phyloP scores from a whole-genome alignment of 2,113 vertebrate genomes.

The Oncorhynchus tshawytscha region DNA sequence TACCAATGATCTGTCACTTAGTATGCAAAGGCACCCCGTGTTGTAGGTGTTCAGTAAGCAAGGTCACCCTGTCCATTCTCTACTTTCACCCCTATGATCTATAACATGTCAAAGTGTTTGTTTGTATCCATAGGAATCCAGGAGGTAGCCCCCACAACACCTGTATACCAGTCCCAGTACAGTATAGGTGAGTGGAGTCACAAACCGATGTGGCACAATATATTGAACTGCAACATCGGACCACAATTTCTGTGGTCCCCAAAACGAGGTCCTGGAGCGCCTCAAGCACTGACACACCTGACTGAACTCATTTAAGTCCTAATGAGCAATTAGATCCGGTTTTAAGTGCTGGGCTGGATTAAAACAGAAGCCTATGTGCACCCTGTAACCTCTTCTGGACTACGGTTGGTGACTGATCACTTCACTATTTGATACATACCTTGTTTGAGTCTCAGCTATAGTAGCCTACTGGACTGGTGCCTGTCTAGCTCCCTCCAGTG shows the following conservation, averaged over 20 bases:
- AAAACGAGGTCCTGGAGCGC: no score
- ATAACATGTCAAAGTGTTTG: not conserved
- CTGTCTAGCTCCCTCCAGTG: slow-evolving; percentile 59
- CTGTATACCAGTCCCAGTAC: slow-evolving; percentile 74
- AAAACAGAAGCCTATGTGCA: no score
- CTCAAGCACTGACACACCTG: no score
- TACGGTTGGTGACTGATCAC: no score
- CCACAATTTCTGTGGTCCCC: not conserved
- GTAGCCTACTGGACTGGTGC: not conserved
- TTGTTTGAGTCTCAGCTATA: no score
- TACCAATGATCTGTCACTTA: slow-evolving; percentile 36
- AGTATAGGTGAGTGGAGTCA: slow-evolving; percentile 66
- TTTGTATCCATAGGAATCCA: slow-evolving; percentile 69
- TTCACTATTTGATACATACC: no score
- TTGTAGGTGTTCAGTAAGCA: slow-evolving; percentile 25
- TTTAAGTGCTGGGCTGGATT: not conserved
- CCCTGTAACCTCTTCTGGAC: no score
- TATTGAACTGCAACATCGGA: not conserved
- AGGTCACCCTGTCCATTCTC: slow-evolving; percentile 29
- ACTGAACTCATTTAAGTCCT: no score
- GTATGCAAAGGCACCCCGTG: slow-evolving; percentile 33
- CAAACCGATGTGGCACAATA: not conserved
- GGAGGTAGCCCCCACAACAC: slow-evolving; percentile 67
- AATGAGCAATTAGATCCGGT: not conserved
- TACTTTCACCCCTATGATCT: slow-evolving; percentile 33